Conservation (phyloP, 2,888 invertebrate genomes). For the Tillus elongatus region DNA sequence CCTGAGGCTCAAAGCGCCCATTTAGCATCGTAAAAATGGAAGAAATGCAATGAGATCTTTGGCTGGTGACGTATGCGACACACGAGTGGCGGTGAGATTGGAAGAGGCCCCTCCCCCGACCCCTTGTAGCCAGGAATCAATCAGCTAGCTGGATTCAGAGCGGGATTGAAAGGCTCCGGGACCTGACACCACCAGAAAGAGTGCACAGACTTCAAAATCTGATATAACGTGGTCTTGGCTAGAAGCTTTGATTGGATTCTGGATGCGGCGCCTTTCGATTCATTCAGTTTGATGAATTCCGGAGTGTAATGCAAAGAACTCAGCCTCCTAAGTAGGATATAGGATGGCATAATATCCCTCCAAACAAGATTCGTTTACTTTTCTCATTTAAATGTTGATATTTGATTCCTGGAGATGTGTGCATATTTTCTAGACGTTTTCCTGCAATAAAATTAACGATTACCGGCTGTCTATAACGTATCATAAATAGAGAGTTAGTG, state of each 20-base stretch:
- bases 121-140: conserved; percentile 23
- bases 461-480: no score
- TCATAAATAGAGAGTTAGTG: no score
- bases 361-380: no score
- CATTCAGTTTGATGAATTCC: no score
- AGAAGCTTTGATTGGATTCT: conserved; percentile 32
- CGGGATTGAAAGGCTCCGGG: conserved; percentile 27
- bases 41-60: conserved; percentile 41
- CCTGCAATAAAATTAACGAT: no score
- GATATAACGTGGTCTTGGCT: conserved; percentile 26
- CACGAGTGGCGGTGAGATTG: conserved; percentile 38
- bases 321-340: no score
- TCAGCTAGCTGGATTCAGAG: conserved; percentile 26
- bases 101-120: conserved; percentile 28
- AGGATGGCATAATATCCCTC: no score
- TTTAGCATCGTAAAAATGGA: conserved; percentile 59
- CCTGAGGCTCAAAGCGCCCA: no score
- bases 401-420: no score
- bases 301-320: no score
- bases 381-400: no score
- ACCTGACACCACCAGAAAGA: conserved; percentile 29
- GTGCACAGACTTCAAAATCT: conserved; percentile 23
- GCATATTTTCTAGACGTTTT: no score
- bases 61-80: conserved; percentile 40
- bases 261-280: conserved; percentile 24